Conservation (phyloP, 2,797 vertebrate species). For the Notamacropus eugenii region DNA sequence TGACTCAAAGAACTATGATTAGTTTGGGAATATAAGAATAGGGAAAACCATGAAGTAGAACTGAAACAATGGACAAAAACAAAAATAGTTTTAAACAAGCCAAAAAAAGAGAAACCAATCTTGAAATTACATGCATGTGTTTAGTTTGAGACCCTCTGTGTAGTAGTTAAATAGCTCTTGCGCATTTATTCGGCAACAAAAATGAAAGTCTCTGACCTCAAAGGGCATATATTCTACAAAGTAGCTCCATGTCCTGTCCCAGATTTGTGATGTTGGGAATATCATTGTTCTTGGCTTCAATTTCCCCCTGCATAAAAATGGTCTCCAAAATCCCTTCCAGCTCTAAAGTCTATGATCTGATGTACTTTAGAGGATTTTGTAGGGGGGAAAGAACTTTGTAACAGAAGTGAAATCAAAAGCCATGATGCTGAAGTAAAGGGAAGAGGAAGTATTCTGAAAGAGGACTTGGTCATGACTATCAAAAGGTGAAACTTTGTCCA, state of each 20-base stretch:
- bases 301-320: neutral
- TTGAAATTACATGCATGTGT: neutral
- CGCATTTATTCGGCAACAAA: neutral
- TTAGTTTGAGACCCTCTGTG: neutral
- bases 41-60: slow-evolving; percentile 67
- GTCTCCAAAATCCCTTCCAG: neutral
- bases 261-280: neutral
- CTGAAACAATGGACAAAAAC: slow-evolving; percentile 9
- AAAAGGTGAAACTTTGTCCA: neutral
- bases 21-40: slow-evolving; percentile 55
- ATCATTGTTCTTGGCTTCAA: neutral
- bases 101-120: slow-evolving; percentile 51
- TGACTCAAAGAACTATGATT: neutral
- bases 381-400: neutral
- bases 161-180: neutral
- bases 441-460: neutral
- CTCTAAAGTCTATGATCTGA: neutral
- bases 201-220: neutral
- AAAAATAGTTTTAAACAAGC: slow-evolving; percentile 57
- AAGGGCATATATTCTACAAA: neutral
- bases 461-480: neutral
- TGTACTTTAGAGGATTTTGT: neutral
- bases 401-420: neutral
- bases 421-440: neutral
- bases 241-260: neutral